Percentiles rank a stretch among this genome's conserved stretches.
Evolutionary conservation across 1,140 invertebrate genomes (phyloP).

Genomic region (Anastrepha obliqua): DNA sequence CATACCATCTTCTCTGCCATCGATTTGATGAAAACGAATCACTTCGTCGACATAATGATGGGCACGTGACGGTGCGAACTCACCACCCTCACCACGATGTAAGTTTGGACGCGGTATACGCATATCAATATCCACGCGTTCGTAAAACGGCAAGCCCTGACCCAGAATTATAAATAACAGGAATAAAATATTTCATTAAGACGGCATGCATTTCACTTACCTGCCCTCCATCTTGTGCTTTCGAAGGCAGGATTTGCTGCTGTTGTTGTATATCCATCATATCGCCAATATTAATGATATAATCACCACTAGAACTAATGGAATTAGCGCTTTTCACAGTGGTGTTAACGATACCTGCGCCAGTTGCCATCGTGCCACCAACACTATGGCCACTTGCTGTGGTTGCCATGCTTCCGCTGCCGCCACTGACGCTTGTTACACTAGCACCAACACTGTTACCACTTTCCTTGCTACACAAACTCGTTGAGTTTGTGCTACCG

Average conservation of each 20-base stretch:
- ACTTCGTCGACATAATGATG: slow-evolving; percentile 59
- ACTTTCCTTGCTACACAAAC: slow-evolving; percentile 44
- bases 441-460: slow-evolving; percentile 41
- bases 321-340: slow-evolving; percentile 30
- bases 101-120: slow-evolving; percentile 57
- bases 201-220: background rate
- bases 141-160: slow-evolving; percentile 55
- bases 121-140: slow-evolving; percentile 56
- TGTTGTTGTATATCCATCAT: slow-evolving; percentile 59
- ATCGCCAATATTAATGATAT: slow-evolving; percentile 57
- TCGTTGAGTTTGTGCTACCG: background rate
- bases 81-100: background rate
- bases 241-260: slow-evolving; percentile 55
- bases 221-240: slow-evolving; percentile 55
- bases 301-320: slow-evolving; percentile 51
- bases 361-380: slow-evolving; percentile 56
- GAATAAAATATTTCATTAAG: background rate
- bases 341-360: slow-evolving; percentile 26
- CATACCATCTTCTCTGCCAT: slow-evolving; percentile 10
- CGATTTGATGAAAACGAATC: slow-evolving; percentile 57
- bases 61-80: slow-evolving; percentile 55
- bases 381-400: slow-evolving; percentile 54
- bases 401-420: slow-evolving; percentile 7
- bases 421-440: slow-evolving; percentile 12
- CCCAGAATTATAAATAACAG: background rate